Evolutionary conservation across 2,113 vertebrate species (phyloP), one percentile per base, ranked within the genome.

Genomic region (Psittacara wagleri): DNA sequence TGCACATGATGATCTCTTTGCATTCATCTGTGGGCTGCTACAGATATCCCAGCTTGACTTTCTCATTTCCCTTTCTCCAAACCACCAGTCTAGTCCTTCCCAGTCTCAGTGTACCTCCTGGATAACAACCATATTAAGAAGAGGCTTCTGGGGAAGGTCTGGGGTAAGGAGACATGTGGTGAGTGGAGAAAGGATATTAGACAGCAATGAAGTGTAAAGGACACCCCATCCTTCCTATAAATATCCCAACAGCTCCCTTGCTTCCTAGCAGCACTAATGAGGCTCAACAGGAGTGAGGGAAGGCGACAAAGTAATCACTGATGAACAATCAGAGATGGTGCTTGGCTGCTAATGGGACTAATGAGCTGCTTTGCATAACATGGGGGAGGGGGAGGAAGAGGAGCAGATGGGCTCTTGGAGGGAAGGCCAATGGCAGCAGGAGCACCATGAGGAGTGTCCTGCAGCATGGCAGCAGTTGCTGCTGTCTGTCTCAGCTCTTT

Each of bases 261-360:
- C 92, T 96, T 97, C 84, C 70, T 88, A 62, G 70, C 83, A 95
- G 94, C 92, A 84, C 48, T 57, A 94, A 96, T 79, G 92, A 96
- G 27, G 76, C 82, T 85, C 89, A 77, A 94, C 94, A 96, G 62
- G 80, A 88, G 83, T 86, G 86, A 88, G 83, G 76, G 92, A 92
- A 51, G 76, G 72, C 7, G 12, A 94, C 84, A 78, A 88, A 96
- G 81, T 89, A 92, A 94, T 90, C 80, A 57, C 86, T 88, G 94
- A 97, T 97, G 96, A 97, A 97, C 96, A 90, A 94, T 82, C 93
- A 95, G 89, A 72, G 49, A 77, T 88, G 83, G 55, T 76, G 57
- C 46, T 84, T 28, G 2, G 44, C 61, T 86, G n/a, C 64, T 96
- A 91, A 95, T 92, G 41, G 52, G 82, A 79, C 66, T 88, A 49